Conservation (phyloP, 1,140 invertebrate species). For the Drosophila pruinosa region DNA sequence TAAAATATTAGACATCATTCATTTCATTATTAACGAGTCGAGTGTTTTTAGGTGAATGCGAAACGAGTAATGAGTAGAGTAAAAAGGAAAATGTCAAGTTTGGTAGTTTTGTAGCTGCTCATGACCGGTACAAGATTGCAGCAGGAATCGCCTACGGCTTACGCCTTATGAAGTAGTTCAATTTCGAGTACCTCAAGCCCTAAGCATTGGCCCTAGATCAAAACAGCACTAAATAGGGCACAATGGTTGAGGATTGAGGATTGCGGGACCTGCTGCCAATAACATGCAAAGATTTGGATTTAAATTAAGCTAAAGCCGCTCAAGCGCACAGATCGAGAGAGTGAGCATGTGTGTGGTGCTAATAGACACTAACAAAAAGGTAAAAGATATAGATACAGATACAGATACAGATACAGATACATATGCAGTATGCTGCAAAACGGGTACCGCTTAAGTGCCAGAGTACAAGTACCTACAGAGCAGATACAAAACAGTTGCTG, state of each 20-base stretch:
- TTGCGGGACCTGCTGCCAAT: not conserved
- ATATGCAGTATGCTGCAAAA: conserved; percentile 41
- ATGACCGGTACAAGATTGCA: conserved; percentile 4
- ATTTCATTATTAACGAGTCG: not conserved
- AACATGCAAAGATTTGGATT: conserved; percentile 72
- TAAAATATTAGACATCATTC: not conserved
- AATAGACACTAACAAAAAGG: conserved; percentile 80
- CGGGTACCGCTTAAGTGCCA: conserved; percentile 71
- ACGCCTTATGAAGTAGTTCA: conserved; percentile 30
- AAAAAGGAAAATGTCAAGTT: conserved; percentile 50
- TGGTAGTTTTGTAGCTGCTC: not conserved
- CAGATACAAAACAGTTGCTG: conserved; percentile 34
- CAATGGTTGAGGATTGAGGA: conserved; percentile 45
- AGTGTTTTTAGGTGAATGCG: conserved; percentile 1
- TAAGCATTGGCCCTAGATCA: conserved; percentile 1
- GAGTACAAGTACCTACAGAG: conserved; percentile 31
- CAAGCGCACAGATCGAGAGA: conserved; percentile 47
- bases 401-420: conserved; percentile 27
- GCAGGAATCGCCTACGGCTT: conserved; percentile 29
- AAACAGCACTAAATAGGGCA: conserved; percentile 45
- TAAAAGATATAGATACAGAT: conserved; percentile 49
- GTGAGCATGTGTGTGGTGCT: conserved; percentile 37
- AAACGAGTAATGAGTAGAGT: not conserved
- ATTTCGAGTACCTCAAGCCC: conserved; percentile 36
- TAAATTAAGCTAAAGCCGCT: conserved; percentile 81